These are phyloP conservation scores for Neocrepidodera transversa DNA, from an alignment of 2,888 invertebrate species.

Conservation along the genomic window DNA sequence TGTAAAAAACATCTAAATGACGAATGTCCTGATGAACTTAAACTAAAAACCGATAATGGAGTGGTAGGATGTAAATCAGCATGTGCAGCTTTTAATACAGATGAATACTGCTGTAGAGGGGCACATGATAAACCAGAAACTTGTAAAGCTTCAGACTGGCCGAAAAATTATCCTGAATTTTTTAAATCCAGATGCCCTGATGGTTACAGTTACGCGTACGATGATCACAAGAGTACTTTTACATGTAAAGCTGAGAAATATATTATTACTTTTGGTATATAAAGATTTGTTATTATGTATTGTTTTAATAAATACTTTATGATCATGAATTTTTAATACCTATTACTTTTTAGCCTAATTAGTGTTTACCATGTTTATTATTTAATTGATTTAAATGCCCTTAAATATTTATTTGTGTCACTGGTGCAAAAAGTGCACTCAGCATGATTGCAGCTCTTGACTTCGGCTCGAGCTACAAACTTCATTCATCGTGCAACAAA, in stretches of 20 bases:
- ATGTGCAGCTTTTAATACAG: conserved; percentile 60
- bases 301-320: too few relatives aligned
- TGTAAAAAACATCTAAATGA: conserved; percentile 55
- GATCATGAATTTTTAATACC: too few relatives aligned
- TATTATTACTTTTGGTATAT: conserved; percentile 49
- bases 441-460: too few relatives aligned
- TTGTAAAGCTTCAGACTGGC: too few relatives aligned
- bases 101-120: conserved; percentile 62
- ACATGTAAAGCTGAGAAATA: conserved; percentile 57
- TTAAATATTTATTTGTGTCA: too few relatives aligned
- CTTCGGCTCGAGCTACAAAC: too few relatives aligned
- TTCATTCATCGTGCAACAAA: too few relatives aligned
- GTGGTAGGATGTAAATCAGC: conserved; percentile 61
- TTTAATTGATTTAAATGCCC: too few relatives aligned
- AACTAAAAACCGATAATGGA: conserved; percentile 44
- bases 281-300: neutral
- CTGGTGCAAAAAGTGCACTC: too few relatives aligned
- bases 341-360: too few relatives aligned
- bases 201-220: conserved; percentile 65
- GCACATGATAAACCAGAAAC: conserved; percentile 56
- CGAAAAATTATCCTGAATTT: conserved; percentile 55
- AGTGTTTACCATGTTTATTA: too few relatives aligned
- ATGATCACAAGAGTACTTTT: conserved; percentile 62
- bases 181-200: conserved; percentile 63
- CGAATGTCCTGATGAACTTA: conserved; percentile 56